Evolutionary conservation across 1,140 invertebrate genomes (phyloP).

Genomic region (Papilio aristodemus): DNA sequence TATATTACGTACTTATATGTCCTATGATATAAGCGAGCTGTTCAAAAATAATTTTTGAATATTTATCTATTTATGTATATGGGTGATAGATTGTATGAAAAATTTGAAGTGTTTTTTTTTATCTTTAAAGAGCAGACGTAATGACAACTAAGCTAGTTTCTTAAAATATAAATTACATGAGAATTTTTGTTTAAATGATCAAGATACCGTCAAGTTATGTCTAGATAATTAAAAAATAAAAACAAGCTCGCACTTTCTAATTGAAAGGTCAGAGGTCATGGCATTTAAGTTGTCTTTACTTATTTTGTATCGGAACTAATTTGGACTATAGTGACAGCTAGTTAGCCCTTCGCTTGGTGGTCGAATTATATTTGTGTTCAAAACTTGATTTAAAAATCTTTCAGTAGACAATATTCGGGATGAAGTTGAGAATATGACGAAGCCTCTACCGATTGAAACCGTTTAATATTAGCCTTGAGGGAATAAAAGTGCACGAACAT

Average conservation of each 20-base stretch:
- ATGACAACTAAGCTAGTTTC: not conserved
- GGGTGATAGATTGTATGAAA: not conserved
- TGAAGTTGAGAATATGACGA: no score
- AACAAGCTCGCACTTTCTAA: slow-evolving; percentile 6
- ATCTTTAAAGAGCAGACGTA: not conserved
- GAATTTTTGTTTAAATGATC: not conserved
- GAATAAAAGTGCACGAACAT: no score
- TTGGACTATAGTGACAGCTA: not conserved
- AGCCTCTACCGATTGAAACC: no score
- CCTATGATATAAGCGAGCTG: no score
- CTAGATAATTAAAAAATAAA: slow-evolving; percentile 10
- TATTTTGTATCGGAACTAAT: not conserved
- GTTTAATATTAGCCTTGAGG: no score
- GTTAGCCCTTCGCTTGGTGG: slow-evolving; percentile 2
- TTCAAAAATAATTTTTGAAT: no score
- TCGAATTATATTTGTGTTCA: not conserved
- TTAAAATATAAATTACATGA: not conserved
- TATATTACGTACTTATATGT: no score
- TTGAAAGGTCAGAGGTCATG: slow-evolving; percentile 3
- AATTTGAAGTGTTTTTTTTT: not conserved
- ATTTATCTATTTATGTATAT: not conserved
- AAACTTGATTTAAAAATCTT: no score
- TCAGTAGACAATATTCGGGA: no score
- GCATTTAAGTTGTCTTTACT: slow-evolving; percentile 14
- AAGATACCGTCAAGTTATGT: not conserved